phyloP scores from a whole-genome alignment of 2,797 vertebrate species.

The Amblyopsis hoosieri region DNA sequence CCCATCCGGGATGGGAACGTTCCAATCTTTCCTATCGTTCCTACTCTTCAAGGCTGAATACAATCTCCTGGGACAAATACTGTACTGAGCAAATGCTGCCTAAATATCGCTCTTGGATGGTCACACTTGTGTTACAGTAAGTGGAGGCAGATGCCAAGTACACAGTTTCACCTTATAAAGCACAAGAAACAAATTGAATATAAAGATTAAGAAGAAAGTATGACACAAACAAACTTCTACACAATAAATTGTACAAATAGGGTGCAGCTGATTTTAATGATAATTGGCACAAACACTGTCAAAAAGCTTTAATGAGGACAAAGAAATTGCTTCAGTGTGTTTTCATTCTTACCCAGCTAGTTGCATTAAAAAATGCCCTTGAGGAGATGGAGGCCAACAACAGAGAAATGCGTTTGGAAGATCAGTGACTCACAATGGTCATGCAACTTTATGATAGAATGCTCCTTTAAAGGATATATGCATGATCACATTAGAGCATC shows the following conservation, averaged over 20 bases:
- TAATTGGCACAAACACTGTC: slow-evolving; percentile 3
- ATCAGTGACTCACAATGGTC: slow-evolving; percentile 65
- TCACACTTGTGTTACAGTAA: slow-evolving; percentile 28
- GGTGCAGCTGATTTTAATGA: slow-evolving; percentile 36
- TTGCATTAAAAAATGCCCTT: slow-evolving; percentile 20
- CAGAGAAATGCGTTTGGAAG: slow-evolving; percentile 50
- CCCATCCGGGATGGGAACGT: too few relatives aligned
- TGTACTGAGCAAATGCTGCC: slow-evolving; percentile 6
- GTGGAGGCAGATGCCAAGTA: slow-evolving; percentile 50
- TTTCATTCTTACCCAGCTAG: slow-evolving; percentile 10
- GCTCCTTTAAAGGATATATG: background rate
- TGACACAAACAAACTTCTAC: slow-evolving; percentile 32
- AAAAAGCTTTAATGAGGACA: slow-evolving; percentile 5
- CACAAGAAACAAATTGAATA: slow-evolving; percentile 16
- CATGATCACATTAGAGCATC: too few relatives aligned
- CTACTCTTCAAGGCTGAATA: too few relatives aligned
- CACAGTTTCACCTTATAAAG: slow-evolving; percentile 14
- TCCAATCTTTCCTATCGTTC: too few relatives aligned
- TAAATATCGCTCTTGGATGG: slow-evolving; percentile 14
- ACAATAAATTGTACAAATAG: slow-evolving; percentile 19
- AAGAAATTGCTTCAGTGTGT: slow-evolving; percentile 7
- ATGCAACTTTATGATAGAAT: slow-evolving; percentile 3
- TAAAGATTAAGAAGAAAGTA: slow-evolving; percentile 20
- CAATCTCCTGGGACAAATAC: too few relatives aligned
- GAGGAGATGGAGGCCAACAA: slow-evolving; percentile 40